Percentiles rank a stretch among this genome's conserved stretches.
Conservation (phyloP, 2,888 invertebrate genomes). For the Coenonympha glycerion region DNA sequence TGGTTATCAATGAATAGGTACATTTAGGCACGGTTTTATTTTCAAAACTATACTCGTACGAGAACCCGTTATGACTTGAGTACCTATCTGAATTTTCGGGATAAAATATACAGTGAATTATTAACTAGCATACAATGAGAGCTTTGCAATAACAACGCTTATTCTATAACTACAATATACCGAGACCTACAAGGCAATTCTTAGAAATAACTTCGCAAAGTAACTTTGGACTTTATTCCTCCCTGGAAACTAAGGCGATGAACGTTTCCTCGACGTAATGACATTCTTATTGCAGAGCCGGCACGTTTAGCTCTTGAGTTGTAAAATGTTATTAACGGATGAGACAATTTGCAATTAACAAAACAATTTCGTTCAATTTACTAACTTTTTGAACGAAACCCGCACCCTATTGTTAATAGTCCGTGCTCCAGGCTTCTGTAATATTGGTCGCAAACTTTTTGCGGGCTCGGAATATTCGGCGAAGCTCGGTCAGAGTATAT, state of each 20-base stretch:
- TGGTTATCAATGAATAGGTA: too few species aligned
- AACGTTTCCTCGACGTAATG: conserved; percentile 15
- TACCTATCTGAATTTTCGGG: not conserved
- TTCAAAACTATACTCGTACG: too few species aligned
- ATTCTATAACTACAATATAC: too few species aligned
- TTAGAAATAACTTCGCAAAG: conserved; percentile 14
- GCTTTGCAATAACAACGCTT: not conserved
- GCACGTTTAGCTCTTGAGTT: conserved; percentile 5
- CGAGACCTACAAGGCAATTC: conserved; percentile 1
- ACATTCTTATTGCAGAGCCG: conserved; percentile 6
- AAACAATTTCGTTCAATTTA: not conserved
- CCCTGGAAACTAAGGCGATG: conserved; percentile 13
- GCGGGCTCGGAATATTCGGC: too few species aligned
- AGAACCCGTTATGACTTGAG: too few species aligned
- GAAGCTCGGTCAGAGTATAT: too few species aligned
- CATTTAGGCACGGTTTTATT: too few species aligned
- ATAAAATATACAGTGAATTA: not conserved
- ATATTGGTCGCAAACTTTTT: too few species aligned
- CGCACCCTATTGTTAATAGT: too few species aligned
- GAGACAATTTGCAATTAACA: not conserved
- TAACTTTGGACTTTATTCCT: conserved; percentile 19
- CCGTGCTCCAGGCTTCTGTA: too few species aligned
- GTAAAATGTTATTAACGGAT: not conserved
- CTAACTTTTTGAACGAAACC: too few species aligned
- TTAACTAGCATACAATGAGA: not conserved